Evolutionary conservation across 2,113 vertebrate species (phyloP), one percentile per base, ranked within the genome.

Genomic region (Enhydra lutris): DNA sequence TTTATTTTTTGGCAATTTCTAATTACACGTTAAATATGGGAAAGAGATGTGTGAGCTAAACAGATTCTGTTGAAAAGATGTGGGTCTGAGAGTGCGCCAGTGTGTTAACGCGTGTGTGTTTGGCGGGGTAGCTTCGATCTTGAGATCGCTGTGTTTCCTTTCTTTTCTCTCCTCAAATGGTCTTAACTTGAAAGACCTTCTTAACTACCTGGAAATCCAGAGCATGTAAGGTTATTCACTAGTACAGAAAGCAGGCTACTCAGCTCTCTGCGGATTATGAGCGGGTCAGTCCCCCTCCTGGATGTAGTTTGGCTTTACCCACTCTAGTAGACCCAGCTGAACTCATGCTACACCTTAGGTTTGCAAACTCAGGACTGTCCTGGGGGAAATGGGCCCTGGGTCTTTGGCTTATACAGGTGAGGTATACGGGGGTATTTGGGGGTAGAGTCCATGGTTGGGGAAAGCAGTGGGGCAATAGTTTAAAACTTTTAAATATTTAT

Each of bases 401-500:
- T 34, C 26, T 39, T 52, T 63, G 67, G 9, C 0, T 21, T 86
- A 31, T 29, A 85, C 14, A 63, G 6, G 18, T 21, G 3, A 34
- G 4, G 14, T 15, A 3, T 14, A 5, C n/a, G 14, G 4, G 1
- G 4, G 14, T 17, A 15, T 34, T 6, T 45, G 17, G 7, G 31
- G 13, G 7, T 5, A 23, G 6, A 29, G 8, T 34, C 10, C 9
- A 42, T 4, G 7, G 0, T 7, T 65, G 14, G 57, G 42, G 10
- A 42, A 91, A 55, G 14, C 4, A 1, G 0, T 20, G 3, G 20
- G 29, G 0, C 24, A 24, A 45, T 4, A 65, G 23, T 47, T 36
- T 79, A 79, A 63, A 63, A 45, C 5, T 69, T 94, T 79, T 42
- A 78, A 83, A 78, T 79, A 92, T 55, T 79, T 89, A 67, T 18